Evolutionary conservation across 2,888 invertebrate genomes (phyloP).

Genomic region (Clistopyga incitator): DNA sequence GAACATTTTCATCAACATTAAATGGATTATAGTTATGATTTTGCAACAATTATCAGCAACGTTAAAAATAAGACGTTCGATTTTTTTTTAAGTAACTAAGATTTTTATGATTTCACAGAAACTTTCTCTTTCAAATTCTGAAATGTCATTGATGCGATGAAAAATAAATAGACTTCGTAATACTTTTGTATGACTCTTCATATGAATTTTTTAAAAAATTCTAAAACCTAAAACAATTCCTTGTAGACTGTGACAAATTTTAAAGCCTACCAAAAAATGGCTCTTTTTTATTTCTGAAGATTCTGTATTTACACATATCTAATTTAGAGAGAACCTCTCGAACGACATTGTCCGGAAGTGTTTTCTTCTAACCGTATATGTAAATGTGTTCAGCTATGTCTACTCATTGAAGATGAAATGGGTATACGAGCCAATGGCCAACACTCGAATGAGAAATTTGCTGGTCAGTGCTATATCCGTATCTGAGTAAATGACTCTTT

Average conservation of each 20-base stretch:
- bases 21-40: too few relatives aligned
- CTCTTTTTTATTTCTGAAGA: too few relatives aligned
- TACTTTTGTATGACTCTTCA: too few relatives aligned
- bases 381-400: slow-evolving; percentile 58
- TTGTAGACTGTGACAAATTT: neutral
- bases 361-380: slow-evolving; percentile 45
- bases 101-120: too few relatives aligned
- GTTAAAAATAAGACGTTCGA: neutral
- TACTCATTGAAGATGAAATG: slow-evolving; percentile 50
- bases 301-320: neutral
- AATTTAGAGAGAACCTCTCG: neutral
- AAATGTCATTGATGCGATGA: too few relatives aligned
- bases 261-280: neutral
- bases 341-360: slow-evolving; percentile 33
- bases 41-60: too few relatives aligned
- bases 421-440: slow-evolving; percentile 10
- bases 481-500: slow-evolving; percentile 53
- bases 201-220: too few relatives aligned
- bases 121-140: too few relatives aligned
- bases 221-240: too few relatives aligned
- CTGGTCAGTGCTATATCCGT: slow-evolving; percentile 48
- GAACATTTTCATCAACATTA: too few relatives aligned
- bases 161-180: too few relatives aligned
- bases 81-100: neutral
- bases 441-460: slow-evolving; percentile 58